Evolutionary conservation across 1,140 invertebrate species (phyloP), one percentile per base, ranked within the genome.

Genomic region (Drosophila ficusphila): DNA sequence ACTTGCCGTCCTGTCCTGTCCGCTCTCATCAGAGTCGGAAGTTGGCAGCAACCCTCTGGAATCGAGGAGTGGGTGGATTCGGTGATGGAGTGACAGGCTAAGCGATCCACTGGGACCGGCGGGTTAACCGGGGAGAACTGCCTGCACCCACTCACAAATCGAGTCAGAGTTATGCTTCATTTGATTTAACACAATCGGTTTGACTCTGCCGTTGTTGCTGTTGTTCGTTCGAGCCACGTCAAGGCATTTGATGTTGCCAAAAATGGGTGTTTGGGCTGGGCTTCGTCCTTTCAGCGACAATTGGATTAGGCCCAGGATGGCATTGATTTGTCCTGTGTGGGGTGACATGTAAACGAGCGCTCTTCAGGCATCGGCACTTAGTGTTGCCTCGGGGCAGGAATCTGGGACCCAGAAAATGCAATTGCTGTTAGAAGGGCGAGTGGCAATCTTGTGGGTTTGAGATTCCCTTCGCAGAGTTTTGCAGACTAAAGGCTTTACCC

Each of bases 161-260:
- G 82, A 86, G 82, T 86, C 77, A 82, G 82, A 86, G 89, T 86
- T 86, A 86, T 86, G 82, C 83, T 86, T 86, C 77, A 86, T 86
- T 86, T 86, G 82, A 88, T 86, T 86, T 89, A 82, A 89, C 83
- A 86, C 82, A 86, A 86, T 88, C 77, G 82, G 52, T 67, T 77
- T 76, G 46, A 46, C 51, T 68, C 51, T 36, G 49, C 25, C 41
- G 16, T 47, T 14, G n/a, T 23, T 12, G 21, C 23, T 42, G 16
- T 31, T 56, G 44, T 23, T 23, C n/a, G n/a, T 14, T 9, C 7
- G 21, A 8, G 41, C 9, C 52, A 36, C 61, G 67, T 65, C 44
- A 46, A 56, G 67, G 76, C 76, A 79, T 79, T 86, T 71, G 44
- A 61, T 42, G 56, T 68, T 69, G 64, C 44, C 21, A 44, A 39